A percentile compares a stretch with the other conserved stretches of the same genome.
Evolutionary conservation across 2,113 vertebrate genomes (phyloP).

Genomic region (Anolis carolinensis): DNA sequence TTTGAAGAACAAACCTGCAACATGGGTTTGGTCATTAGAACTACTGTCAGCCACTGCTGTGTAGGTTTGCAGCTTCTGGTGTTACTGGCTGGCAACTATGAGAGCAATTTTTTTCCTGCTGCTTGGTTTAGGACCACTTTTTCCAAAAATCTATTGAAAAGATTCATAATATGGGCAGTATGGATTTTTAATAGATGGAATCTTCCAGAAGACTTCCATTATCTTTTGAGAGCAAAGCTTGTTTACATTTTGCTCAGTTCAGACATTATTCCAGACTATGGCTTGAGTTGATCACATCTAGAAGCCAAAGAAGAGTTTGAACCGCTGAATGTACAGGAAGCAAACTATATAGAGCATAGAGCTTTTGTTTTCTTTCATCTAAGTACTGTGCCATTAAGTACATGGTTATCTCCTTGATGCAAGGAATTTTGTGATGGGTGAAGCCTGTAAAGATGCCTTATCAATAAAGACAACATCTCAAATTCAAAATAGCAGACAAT

Average conservation of each 20-base stretch:
- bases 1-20: not conserved
- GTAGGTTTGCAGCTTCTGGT: not conserved
- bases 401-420: not conserved
- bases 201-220: too few species aligned
- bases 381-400: not conserved
- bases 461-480: not conserved
- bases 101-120: not conserved
- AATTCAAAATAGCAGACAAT: too few species aligned
- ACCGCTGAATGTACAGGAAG: too few species aligned
- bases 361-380: not conserved
- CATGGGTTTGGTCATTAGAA: not conserved
- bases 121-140: too few species aligned
- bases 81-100: not conserved
- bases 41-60: not conserved
- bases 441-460: not conserved
- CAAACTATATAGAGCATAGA: too few species aligned
- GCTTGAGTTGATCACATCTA: not conserved
- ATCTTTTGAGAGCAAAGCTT: not conserved
- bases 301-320: not conserved
- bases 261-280: not conserved
- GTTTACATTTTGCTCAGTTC: not conserved
- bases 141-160: too few species aligned
- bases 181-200: too few species aligned
- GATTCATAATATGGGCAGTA: too few species aligned
- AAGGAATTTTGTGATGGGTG: not conserved